Conservation (phyloP, 37 sponge, comb jelly and placozoan species). For the Petrosia ficiformis region DNA sequence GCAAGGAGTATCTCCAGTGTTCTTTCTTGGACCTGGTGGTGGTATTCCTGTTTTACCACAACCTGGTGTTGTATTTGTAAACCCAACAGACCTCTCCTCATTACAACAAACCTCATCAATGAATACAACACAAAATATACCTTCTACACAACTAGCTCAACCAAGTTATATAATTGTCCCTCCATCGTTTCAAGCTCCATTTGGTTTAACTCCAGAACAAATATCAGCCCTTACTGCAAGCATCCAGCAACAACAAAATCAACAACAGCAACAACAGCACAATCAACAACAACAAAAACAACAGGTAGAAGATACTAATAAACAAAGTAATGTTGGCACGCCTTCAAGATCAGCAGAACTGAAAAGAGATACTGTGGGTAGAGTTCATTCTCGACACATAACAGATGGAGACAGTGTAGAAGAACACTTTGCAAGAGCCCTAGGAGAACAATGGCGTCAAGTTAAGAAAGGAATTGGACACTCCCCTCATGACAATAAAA, state of each 20-base stretch:
- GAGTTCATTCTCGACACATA: not conserved
- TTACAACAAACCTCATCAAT: not conserved
- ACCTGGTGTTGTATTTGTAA: not conserved
- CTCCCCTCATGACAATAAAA: no score
- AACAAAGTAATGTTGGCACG: not conserved
- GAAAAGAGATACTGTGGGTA: not conserved
- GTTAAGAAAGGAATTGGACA: not conserved
- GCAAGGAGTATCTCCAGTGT: not conserved
- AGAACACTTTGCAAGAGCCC: constrained; percentile 25
- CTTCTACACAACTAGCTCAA: not conserved
- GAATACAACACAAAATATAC: not conserved
- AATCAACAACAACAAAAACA: not conserved
- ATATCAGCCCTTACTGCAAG: no score
- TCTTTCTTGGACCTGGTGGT: not conserved
- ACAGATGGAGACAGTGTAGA: constrained; percentile 20
- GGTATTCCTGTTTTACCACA: not conserved
- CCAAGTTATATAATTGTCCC: not conserved
- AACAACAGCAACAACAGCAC: not conserved
- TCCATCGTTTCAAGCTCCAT: not conserved
- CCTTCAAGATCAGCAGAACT: not conserved
- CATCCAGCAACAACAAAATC: not conserved
- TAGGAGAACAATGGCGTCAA: constrained; percentile 1
- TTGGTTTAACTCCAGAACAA: not conserved
- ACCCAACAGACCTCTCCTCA: not conserved
- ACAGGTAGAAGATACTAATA: not conserved